Percentiles rank a stretch among this genome's conserved stretches.
Evolutionary conservation across 2,113 vertebrate genomes (phyloP).

Genomic region (Melanerpes formicivorus): DNA sequence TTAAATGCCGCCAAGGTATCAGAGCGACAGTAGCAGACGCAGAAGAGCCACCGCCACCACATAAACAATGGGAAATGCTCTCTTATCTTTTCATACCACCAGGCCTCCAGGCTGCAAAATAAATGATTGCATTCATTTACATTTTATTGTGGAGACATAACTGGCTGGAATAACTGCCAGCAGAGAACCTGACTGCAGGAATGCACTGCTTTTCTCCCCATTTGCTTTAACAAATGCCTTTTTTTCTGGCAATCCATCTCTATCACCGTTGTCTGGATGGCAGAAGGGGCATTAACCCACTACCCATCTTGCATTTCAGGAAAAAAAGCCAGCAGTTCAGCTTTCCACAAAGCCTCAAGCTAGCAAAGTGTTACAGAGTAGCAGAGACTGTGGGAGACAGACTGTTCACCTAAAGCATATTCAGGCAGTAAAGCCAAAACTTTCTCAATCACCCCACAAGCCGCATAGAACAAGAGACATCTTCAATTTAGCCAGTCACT

Average conservation of each 20-base stretch:
- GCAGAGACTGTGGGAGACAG: neutral
- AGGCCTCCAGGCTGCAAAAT: conserved; percentile 58
- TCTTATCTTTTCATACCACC: conserved; percentile 64
- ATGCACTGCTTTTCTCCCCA: conserved; percentile 34
- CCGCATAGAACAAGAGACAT: neutral
- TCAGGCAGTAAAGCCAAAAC: neutral
- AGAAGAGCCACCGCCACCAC: conserved; percentile 36
- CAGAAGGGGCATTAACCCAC: conserved; percentile 3
- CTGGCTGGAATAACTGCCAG: conserved; percentile 21
- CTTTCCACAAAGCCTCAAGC: neutral
- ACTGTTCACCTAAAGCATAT: neutral
- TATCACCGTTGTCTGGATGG: neutral
- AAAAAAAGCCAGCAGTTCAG: neutral
- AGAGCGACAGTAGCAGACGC: neutral
- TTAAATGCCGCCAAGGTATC: conserved; percentile 57
- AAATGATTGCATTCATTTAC: conserved; percentile 66
- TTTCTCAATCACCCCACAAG: neutral
- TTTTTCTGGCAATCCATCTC: neutral
- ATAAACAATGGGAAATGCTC: conserved; percentile 64
- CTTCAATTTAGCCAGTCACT: neutral
- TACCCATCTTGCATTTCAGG: neutral
- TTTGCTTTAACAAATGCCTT: conserved; percentile 19
- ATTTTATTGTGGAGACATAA: conserved; percentile 60
- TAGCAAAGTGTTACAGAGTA: neutral
- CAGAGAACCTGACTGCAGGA: neutral